Evolutionary conservation across 2,888 invertebrate genomes (phyloP).

Genomic region (Odontocolon sp.): DNA sequence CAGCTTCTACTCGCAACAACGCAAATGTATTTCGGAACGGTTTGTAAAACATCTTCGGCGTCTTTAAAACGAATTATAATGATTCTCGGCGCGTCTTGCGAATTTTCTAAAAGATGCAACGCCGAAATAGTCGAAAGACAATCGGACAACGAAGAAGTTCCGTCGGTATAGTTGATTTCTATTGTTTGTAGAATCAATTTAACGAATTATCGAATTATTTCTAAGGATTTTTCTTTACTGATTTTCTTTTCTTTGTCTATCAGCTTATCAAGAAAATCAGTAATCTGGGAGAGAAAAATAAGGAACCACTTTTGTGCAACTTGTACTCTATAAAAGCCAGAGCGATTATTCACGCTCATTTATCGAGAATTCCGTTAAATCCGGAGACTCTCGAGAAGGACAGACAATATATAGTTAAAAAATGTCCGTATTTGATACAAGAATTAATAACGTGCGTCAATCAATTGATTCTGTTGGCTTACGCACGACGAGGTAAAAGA

Average conservation of each 20-base stretch:
- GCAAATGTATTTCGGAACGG: conserved; percentile 96
- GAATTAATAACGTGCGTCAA: conserved; percentile 99
- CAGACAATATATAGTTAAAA: conserved; percentile 91
- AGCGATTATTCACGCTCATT: conserved; percentile 97
- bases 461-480: conserved; percentile 94
- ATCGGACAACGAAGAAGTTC: conserved; percentile 97
- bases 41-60: conserved; percentile 98
- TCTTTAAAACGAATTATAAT: conserved; percentile 96
- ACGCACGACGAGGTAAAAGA: conserved; percentile 91
- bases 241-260: no score
- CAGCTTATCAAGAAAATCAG: conserved; percentile 95
- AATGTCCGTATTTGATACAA: conserved; percentile 96
- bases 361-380: conserved; percentile 91
- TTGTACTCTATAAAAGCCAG: conserved; percentile 96
- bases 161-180: conserved; percentile 84
- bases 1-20: conserved; percentile 97
- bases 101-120: conserved; percentile 97
- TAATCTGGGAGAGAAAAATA: conserved; percentile 97
- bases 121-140: conserved; percentile 96
- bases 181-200: neutral
- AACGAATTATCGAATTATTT: neutral
- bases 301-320: conserved; percentile 95
- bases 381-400: conserved; percentile 91
- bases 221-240: conserved; percentile 10
- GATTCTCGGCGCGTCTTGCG: conserved; percentile 97